Base-by-base conservation (phyloP, 2,888 invertebrate genomes). In the Spodoptera littoralis region DNA sequence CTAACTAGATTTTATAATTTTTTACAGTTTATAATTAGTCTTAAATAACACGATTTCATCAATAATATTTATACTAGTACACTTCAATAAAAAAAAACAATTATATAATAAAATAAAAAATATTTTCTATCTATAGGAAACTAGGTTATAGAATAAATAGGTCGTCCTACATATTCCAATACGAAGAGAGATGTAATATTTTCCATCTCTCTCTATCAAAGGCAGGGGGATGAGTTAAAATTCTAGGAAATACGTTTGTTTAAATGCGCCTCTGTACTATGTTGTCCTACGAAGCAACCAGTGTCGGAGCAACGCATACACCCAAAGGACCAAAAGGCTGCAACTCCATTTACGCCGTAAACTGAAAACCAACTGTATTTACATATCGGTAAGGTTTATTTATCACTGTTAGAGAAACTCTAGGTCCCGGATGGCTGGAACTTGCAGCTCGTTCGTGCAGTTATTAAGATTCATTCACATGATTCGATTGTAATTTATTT, bases 251-350 rank as follows among this genome's bases (percentile, higher is more conserved):
- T 45, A 49, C 13, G 11, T n/a, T 36, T 46, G 13, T 62, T 62
- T 27, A 18, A 77, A 41, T 73, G 45, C 79, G 44, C 44, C 73
- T 60, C 76, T 79, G 73, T 73, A 78, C 65, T 61, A 60, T 49
- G 65, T 30, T 57, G 51, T 54, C 36, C 36, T 12, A 49, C 8
- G 63, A 78, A 70, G 65, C 77, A 78, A 77, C 77, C 73, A 54
- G 76, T 73, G 67, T 56, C 47, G 78, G 58, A 65, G 54, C 67
- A 18, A 46, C 42, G 30, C 36, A 13, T 18, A 48, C 18, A 24
- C 49, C 65, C 62, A 22, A 50, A 30, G 27, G 50, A 55, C 54
- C 61, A 47, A 54, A 68, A 71, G 48, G 76, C 73, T 72, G 61
- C 46, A 76, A 62, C 59, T 66, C 27, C 56, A 48, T 55, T 18